phyloP scores from a whole-genome alignment of 2,113 vertebrate species.

The Varanus salvator region DNA sequence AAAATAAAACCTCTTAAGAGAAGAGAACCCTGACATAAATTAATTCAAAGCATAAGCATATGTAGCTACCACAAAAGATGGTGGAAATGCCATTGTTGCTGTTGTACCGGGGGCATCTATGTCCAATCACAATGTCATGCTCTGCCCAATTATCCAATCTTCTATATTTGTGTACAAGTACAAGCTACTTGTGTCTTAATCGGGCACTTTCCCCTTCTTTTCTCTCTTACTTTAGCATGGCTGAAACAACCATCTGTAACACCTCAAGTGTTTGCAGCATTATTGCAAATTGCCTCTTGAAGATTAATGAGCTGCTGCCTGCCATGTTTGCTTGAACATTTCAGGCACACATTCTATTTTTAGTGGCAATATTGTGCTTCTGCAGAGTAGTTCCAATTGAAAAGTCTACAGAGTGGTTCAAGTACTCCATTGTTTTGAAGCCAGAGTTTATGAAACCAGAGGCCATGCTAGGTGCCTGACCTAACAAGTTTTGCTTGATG shows the following conservation, averaged over 20 bases:
- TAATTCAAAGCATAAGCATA: neutral
- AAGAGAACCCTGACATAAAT: neutral
- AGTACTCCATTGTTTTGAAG: neutral
- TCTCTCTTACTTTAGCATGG: constrained; percentile 19
- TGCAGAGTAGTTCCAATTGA: neutral
- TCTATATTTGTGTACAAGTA: neutral
- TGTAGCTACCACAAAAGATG: neutral
- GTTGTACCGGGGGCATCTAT: rapidly evolving
- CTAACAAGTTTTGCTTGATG: neutral
- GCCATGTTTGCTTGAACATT: constrained; percentile 10
- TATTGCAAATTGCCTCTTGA: constrained; percentile 28
- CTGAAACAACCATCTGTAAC: neutral
- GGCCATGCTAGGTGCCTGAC: neutral
- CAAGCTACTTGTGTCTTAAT: constrained; percentile 16
- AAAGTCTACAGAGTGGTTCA: neutral
- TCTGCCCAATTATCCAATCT: neutral
- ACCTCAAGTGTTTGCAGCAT: neutral
- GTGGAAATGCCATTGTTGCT: neutral
- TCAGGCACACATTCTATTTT: neutral
- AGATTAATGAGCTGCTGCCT: constrained; percentile 25
- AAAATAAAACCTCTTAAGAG: neutral
- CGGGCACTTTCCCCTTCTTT: neutral
- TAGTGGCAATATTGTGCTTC: neutral
- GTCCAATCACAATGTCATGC: neutral
- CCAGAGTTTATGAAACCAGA: neutral